Percentiles rank a stretch among this genome's conserved stretches.
These are phyloP conservation scores for Heliconius ethilla DNA, from an alignment of 2,888 invertebrate species.

Conservation along the genomic window DNA sequence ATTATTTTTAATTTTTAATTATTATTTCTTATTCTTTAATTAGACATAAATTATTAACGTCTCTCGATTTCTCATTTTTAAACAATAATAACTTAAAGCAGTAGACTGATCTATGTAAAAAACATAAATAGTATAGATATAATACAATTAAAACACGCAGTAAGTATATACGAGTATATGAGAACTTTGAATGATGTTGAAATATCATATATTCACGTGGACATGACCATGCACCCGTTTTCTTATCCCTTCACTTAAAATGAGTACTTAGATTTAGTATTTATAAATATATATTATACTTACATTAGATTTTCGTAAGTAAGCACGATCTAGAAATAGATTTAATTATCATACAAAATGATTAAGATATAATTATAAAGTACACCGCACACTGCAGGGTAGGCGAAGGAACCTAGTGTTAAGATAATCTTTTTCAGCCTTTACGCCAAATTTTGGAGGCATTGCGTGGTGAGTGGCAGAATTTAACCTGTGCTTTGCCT, in stretches of 20 bases:
- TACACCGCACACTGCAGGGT: too few relatives aligned
- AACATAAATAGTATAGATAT: too few relatives aligned
- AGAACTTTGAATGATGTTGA: constrained; percentile 14
- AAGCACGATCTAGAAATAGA: not conserved
- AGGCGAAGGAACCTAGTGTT: too few relatives aligned
- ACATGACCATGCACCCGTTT: constrained; percentile 41
- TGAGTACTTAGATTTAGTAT: constrained; percentile 23
- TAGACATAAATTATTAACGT: not conserved
- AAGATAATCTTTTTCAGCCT: too few relatives aligned
- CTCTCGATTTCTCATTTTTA: not conserved
- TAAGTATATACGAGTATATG: not conserved
- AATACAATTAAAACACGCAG: not conserved
- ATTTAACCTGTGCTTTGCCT: too few relatives aligned
- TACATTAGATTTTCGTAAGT: not conserved
- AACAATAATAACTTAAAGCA: not conserved
- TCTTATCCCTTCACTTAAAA: constrained; percentile 43
- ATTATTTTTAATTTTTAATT: too few relatives aligned
- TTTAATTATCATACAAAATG: not conserved
- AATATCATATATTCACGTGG: constrained; percentile 28
- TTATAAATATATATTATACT: constrained; percentile 17
- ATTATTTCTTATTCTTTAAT: not conserved
- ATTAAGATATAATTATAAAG: not conserved
- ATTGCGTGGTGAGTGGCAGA: too few relatives aligned
- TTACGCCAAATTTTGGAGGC: too few relatives aligned
- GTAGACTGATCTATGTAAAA: not conserved